Evolutionary conservation across 1,140 invertebrate genomes (phyloP).

Genomic region (Frieseomelitta varia): DNA sequence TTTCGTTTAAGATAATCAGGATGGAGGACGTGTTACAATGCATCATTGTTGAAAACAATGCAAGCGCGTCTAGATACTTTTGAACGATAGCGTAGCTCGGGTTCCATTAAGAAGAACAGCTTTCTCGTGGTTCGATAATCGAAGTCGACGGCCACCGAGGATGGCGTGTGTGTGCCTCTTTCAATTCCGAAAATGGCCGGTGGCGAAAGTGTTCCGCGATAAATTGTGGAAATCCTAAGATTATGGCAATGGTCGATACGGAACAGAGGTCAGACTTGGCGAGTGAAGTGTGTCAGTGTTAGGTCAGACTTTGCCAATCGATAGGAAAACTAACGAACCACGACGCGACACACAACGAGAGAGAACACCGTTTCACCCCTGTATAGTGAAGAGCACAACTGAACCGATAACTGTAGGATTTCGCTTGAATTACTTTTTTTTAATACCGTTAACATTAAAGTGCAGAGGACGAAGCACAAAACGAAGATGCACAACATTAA

Average conservation of each 20-base stretch:
- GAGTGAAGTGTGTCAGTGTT: slow-evolving; percentile 81
- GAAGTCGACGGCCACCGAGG: not conserved
- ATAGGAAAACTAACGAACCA: slow-evolving; percentile 72
- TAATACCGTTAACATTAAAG: too few relatives aligned
- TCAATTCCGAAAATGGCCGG: slow-evolving; percentile 8
- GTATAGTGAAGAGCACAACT: not conserved
- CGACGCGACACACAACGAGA: slow-evolving; percentile 26
- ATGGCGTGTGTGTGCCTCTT: not conserved
- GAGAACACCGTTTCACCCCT: not conserved
- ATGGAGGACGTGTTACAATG: not conserved
- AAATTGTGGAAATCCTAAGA: slow-evolving; percentile 67
- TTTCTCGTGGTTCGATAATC: not conserved
- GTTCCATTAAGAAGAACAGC: not conserved
- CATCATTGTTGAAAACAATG: not conserved
- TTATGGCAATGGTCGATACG: slow-evolving; percentile 73
- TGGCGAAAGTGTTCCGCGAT: slow-evolving; percentile 35
- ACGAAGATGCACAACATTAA: too few relatives aligned
- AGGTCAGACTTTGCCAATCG: slow-evolving; percentile 78
- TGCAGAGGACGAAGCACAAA: too few relatives aligned
- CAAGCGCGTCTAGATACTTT: not conserved
- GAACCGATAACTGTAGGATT: too few relatives aligned
- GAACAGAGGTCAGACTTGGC: slow-evolving; percentile 77
- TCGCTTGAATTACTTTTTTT: too few relatives aligned
- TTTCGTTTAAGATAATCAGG: too few relatives aligned
- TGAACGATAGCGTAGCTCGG: not conserved